These are phyloP conservation scores for Pterostichus madidus DNA, from an alignment of 2,888 invertebrate genomes.

Conservation along the genomic window DNA sequence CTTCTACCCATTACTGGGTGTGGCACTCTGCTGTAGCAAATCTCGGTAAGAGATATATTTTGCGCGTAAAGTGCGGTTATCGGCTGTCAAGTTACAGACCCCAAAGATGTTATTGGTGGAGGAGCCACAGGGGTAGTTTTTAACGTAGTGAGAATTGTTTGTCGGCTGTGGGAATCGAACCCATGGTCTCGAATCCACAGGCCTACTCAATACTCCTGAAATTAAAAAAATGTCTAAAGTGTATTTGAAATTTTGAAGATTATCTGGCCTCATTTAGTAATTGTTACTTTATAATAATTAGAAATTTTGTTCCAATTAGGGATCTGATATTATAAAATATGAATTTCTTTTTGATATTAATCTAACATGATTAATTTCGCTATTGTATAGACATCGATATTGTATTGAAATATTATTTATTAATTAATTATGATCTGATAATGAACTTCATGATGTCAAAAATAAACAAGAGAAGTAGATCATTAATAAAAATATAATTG, in stretches of 20 bases:
- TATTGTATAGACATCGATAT: slow-evolving; percentile 13
- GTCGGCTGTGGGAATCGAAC: no score
- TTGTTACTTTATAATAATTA: slow-evolving; percentile 8
- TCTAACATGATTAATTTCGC: slow-evolving; percentile 12
- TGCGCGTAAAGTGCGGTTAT: no score
- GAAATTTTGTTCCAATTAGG: not conserved
- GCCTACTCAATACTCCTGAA: no score
- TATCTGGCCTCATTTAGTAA: not conserved
- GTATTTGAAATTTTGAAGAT: not conserved
- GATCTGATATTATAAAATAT: slow-evolving; percentile 7
- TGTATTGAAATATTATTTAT: not conserved
- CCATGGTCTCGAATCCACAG: no score
- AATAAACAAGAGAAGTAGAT: slow-evolving; percentile 7
- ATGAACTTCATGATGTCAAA: not conserved
- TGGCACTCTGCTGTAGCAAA: no score
- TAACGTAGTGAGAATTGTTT: no score
- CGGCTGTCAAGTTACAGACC: no score
- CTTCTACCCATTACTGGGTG: no score
- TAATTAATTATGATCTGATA: slow-evolving; percentile 17
- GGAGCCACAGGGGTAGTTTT: no score
- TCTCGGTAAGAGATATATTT: no score
- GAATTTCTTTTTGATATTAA: slow-evolving; percentile 6
- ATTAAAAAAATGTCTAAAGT: no score
- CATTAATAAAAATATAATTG: not conserved
- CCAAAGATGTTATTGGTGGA: no score